Evolutionary conservation across 2,888 invertebrate genomes (phyloP), one percentile per base, ranked within the genome.

Genomic region (Ptilodon capucinus): DNA sequence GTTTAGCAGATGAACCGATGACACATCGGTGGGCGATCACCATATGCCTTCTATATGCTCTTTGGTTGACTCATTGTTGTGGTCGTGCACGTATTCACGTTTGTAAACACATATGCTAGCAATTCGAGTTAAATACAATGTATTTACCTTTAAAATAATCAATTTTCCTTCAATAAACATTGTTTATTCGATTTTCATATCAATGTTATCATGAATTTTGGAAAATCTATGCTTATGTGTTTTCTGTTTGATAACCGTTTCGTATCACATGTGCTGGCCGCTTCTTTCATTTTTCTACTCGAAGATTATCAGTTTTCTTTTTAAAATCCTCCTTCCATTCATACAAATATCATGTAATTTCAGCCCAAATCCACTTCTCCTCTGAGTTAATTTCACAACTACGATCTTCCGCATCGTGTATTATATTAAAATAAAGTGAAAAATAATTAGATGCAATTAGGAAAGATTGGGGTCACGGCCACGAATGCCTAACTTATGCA

Each of bases 41-140:
- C 49, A n/a, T n/a, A n/a, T n/a, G n/a, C n/a, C n/a, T n/a, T n/a
- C n/a, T n/a, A n/a, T n/a, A n/a, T n/a, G n/a, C n/a, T n/a, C n/a
- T n/a, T n/a, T n/a, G n/a, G 55, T 64, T 75, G 63, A 74, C 54
- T 74, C 64, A 71, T 45, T 64, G 71, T 54, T 60, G 64, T 50
- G 14, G 5, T 28, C 28, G 28, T 28, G 28, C 28, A n/a, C 3
- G n/a, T n/a, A 28, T 28, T n/a, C 28, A 28, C 28, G n/a, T 28
- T n/a, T 11, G 9, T 25, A 8, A 21, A 11, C 11, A n/a, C 11
- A 11, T n/a, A 11, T 8, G 25, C n/a, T 28, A 28, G 11, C n/a
- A 11, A 11, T 11, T n/a, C 2, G 28, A n/a, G 4, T 28, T 28
- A 28, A 28, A 5, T 28, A 28, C 11, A 3, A 25, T 1, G 7